Evolutionary conservation across 92 coral and sea anemone genomes (phyloP).

Genomic region (Umimayanthus kanabou): DNA sequence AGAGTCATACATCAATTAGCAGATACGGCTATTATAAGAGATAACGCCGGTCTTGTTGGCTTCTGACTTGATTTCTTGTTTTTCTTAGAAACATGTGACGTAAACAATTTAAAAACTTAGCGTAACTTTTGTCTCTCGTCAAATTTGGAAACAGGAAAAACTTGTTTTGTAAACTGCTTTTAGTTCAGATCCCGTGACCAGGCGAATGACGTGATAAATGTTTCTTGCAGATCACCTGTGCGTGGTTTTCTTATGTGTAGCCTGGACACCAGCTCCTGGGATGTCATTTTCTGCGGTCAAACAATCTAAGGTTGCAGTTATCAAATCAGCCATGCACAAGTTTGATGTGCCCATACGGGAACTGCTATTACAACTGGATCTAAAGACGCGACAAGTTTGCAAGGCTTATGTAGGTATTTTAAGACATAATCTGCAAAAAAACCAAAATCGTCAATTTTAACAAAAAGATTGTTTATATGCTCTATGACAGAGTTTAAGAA

Average conservation of each 20-base stretch:
- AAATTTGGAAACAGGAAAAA: no score
- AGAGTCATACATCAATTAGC: no score
- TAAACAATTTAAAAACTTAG: no score
- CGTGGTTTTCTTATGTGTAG: neutral
- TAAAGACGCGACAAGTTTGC: neutral
- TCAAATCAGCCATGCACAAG: neutral
- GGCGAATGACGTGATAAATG: no score
- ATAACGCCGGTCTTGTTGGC: no score
- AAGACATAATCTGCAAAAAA: neutral
- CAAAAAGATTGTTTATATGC: no score
- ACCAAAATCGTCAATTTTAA: neutral
- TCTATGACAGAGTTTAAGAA: neutral
- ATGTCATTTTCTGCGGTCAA: neutral
- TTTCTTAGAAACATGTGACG: no score
- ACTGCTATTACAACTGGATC: neutral
- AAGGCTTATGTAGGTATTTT: neutral
- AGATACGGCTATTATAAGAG: no score
- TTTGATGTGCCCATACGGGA: neutral
- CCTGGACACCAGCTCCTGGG: neutral
- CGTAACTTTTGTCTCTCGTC: no score
- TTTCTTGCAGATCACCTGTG: neutral
- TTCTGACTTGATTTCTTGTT: no score
- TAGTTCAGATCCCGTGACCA: no score
- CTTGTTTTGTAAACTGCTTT: no score
- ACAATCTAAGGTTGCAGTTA: neutral